Percentiles rank a stretch among this genome's conserved stretches.
These are phyloP conservation scores for Hymenochirus boettgeri DNA, from an alignment of 2,113 vertebrate species.

Conservation along the genomic window DNA sequence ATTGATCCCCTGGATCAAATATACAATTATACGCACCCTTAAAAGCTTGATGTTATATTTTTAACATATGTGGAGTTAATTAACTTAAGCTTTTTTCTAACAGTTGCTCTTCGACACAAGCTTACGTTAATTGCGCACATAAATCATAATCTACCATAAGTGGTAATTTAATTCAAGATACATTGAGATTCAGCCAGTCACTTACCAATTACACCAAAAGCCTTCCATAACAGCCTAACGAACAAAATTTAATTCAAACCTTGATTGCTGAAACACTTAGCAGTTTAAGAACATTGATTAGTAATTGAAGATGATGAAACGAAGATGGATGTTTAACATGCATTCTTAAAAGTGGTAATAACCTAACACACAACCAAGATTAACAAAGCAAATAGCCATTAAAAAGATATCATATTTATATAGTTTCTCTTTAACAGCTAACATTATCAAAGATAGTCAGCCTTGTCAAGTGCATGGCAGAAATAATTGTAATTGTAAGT, in stretches of 20 bases:
- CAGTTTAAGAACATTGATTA: conserved; percentile 41
- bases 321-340: conserved; percentile 38
- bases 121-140: conserved; percentile 29
- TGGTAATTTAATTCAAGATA: conserved; percentile 31
- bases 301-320: conserved; percentile 36
- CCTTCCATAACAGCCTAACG: conserved; percentile 36
- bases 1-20: conserved; percentile 9
- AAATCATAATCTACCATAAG: conserved; percentile 40
- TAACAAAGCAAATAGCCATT: conserved; percentile 9
- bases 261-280: conserved; percentile 39
- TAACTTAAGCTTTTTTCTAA: conserved; percentile 25
- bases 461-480: not conserved
- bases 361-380: conserved; percentile 27
- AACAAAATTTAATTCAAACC: conserved; percentile 37
- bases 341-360: conserved; percentile 19
- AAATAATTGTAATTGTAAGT: too few relatives aligned
- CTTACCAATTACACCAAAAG: conserved; percentile 36
- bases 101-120: conserved; percentile 18
- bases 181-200: conserved; percentile 34
- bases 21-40: conserved; percentile 2
- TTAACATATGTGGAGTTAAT: conserved; percentile 36
- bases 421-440: not conserved
- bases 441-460: not conserved
- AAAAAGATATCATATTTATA: conserved; percentile 12
- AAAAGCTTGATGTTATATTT: conserved; percentile 13